Evolutionary conservation across 2,888 invertebrate genomes (phyloP), one percentile per base, ranked within the genome.

Genomic region (Patella caerulea): DNA sequence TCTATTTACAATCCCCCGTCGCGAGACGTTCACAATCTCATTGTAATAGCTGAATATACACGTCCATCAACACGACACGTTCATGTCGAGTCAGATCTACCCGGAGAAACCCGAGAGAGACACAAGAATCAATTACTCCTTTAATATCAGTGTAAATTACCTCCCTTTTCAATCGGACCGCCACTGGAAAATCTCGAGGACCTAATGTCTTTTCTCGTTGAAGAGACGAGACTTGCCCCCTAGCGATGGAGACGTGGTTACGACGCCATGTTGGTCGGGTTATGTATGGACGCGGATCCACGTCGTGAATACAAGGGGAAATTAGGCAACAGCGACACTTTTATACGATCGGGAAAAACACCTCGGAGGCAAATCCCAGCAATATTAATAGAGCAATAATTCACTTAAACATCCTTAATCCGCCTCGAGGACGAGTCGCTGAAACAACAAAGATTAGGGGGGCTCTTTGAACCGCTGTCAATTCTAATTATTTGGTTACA

Each of bases 381-480:
- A 17, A 65, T 65, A 65, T 65, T 65, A 65, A 65, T 65, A 65
- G 65, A 65, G 12, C 65, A 45, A 12, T 65, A 65, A 65, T 65
- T 65, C 65, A 65, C 65, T 65, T 65, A 19, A 65, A 11, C 19
- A 24, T 65, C 14, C 24, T 65, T 65, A 65, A 65, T 65, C 65
- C 65, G 65, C 65, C 65, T 65, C 65, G 14, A 24, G 65, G 11
- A 65, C 19, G 19, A 24, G 24, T 65, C 19, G 65, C 65, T 65
- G 65, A 65, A 65, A 65, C 19, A 65, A 65, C 24, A 65, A 65
- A 65, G 65, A 65, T 65, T 65, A 65, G 14, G 19, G 65, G 19
- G 65, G 19, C 19, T 65, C 65, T 65, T 65, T 65, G 65, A 65
- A 65, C 65, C 24, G 19, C 65, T 65, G 65, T 65, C 65, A 65